Conservation (phyloP, 2,888 invertebrate genomes). For the Adineta ricciae region DNA sequence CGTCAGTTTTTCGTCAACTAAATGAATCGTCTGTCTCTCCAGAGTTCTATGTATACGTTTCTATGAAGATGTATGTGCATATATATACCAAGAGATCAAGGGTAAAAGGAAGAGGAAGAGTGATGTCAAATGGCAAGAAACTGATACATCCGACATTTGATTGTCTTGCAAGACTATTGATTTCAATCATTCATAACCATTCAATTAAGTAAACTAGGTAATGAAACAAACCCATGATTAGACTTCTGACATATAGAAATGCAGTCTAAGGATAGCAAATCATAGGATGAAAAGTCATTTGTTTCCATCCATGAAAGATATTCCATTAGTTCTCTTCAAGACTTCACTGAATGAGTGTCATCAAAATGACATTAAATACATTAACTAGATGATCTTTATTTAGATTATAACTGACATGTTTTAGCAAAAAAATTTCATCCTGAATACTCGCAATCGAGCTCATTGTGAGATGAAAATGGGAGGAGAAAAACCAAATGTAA, state of each 20-base stretch:
- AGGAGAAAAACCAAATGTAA: not conserved
- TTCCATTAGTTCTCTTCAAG: not conserved
- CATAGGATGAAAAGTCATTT: not conserved
- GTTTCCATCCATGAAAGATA: not conserved
- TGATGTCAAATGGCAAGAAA: not conserved
- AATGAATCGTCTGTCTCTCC: not conserved
- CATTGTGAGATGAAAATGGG: not conserved
- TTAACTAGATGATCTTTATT: not conserved
- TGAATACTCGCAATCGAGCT: not conserved
- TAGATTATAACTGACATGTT: not conserved
- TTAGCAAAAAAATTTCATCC: not conserved
- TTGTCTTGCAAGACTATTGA: not conserved
- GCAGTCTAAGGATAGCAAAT: not conserved
- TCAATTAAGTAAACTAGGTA: not conserved
- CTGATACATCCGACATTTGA: not conserved
- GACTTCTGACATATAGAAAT: not conserved
- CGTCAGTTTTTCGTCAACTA: not conserved
- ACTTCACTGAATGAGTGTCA: not conserved
- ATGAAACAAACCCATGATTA: not conserved
- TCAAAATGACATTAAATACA: not conserved
- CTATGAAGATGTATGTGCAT: not conserved
- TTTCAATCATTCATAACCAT: not conserved
- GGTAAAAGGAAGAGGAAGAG: not conserved
- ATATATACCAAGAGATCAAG: not conserved
- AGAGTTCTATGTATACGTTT: not conserved